Conservation (phyloP, 2,113 vertebrate genomes). For the Pangasianodon hypophthalmus region DNA sequence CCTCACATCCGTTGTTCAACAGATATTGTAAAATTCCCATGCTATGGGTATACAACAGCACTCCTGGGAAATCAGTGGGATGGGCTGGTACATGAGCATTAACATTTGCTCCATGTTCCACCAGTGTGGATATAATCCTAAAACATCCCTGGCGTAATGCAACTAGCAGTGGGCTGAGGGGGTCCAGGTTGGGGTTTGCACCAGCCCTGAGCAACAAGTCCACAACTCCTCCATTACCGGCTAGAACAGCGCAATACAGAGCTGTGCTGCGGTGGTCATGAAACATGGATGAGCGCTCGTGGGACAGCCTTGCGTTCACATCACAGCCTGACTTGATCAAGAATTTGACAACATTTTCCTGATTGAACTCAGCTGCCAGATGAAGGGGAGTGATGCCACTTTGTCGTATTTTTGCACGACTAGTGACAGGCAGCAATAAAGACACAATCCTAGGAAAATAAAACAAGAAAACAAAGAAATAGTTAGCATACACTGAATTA, state of each 20-base stretch:
- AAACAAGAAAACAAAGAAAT: not conserved
- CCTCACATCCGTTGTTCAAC: slow-evolving; percentile 85
- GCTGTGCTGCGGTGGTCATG: slow-evolving; percentile 82
- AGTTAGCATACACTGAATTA: not conserved
- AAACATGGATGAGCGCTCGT: slow-evolving; percentile 77
- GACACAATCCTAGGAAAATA: slow-evolving; percentile 81
- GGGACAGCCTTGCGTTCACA: slow-evolving; percentile 81
- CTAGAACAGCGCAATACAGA: slow-evolving; percentile 85
- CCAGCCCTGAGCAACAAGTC: slow-evolving; percentile 83
- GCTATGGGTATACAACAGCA: slow-evolving; percentile 83
- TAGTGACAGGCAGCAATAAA: slow-evolving; percentile 86
- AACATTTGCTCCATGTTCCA: slow-evolving; percentile 85
- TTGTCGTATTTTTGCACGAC: slow-evolving; percentile 82
- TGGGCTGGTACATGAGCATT: slow-evolving; percentile 78
- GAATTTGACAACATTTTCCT: slow-evolving; percentile 77
- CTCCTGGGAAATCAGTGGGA: slow-evolving; percentile 83
- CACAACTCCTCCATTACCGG: slow-evolving; percentile 77
- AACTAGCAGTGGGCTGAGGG: slow-evolving; percentile 85
- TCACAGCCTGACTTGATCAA: slow-evolving; percentile 87
- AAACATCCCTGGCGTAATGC: slow-evolving; percentile 83
- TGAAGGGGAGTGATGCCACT: slow-evolving; percentile 91
- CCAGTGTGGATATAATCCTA: slow-evolving; percentile 81
- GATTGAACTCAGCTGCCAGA: slow-evolving; percentile 85
- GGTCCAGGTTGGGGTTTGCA: slow-evolving; percentile 82
- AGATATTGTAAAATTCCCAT: slow-evolving; percentile 84